Conservation (phyloP, 2,797 vertebrate species). For the Schizothorax lantsangensis region DNA sequence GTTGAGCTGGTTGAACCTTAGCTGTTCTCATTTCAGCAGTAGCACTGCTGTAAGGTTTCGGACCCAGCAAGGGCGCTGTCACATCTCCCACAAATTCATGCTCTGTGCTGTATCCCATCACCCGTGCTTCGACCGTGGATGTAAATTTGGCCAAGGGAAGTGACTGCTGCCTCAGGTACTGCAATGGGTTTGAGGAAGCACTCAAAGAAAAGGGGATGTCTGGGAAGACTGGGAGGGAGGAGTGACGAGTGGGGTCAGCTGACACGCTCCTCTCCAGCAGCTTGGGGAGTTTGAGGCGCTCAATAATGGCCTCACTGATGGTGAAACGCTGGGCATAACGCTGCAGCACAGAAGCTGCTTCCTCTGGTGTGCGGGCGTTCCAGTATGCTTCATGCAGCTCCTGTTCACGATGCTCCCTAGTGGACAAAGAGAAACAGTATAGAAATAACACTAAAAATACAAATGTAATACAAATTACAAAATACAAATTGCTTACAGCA, state of each 20-base stretch:
- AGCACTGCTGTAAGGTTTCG: slow-evolving; percentile 83
- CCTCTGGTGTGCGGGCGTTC: slow-evolving; percentile 85
- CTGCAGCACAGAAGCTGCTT: slow-evolving; percentile 89
- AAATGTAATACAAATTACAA: too few relatives aligned
- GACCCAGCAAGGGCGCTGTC: slow-evolving; percentile 87
- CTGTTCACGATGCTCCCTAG: slow-evolving; percentile 90
- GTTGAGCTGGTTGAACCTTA: slow-evolving; percentile 38
- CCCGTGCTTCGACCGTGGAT: slow-evolving; percentile 89
- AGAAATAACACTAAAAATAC: neutral
- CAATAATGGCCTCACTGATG: slow-evolving; percentile 93
- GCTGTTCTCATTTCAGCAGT: neutral
- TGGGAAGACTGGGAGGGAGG: slow-evolving; percentile 67
- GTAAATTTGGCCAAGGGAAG: slow-evolving; percentile 93
- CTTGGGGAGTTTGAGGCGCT: slow-evolving; percentile 92
- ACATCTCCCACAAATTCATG: slow-evolving; percentile 67
- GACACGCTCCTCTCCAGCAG: slow-evolving; percentile 94
- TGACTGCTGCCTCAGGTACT: slow-evolving; percentile 91
- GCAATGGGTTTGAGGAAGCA: slow-evolving; percentile 82
- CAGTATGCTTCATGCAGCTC: slow-evolving; percentile 89
- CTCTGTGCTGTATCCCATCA: slow-evolving; percentile 76
- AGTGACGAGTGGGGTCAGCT: slow-evolving; percentile 78
- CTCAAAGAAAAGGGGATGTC: slow-evolving; percentile 72
- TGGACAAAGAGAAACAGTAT: neutral
- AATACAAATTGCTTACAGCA: neutral
- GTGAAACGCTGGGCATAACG: slow-evolving; percentile 95